Evolutionary conservation across 2,888 invertebrate genomes (phyloP).

Genomic region (Vesta saturnalis): DNA sequence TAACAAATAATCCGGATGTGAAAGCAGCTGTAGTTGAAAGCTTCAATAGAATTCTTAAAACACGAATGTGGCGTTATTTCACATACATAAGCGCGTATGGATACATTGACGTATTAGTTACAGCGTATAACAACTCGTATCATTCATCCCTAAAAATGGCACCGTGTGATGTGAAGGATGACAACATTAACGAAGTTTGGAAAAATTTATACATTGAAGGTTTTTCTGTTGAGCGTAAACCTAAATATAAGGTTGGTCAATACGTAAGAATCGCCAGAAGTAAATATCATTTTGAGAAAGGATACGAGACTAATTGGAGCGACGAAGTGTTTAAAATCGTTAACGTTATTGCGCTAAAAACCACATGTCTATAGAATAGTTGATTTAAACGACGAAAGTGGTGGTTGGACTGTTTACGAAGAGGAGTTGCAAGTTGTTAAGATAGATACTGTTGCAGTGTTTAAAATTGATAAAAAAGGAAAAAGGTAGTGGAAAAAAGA

Average conservation of each 20-base stretch:
- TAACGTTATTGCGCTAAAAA: slow-evolving; percentile 32
- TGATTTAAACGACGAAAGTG: neutral
- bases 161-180: slow-evolving; percentile 15
- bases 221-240: slow-evolving; percentile 18
- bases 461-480: neutral
- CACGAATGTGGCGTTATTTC: too few relatives aligned
- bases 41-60: slow-evolving; percentile 10
- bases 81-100: slow-evolving; percentile 28
- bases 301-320: slow-evolving; percentile 42
- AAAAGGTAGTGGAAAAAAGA: slow-evolving; percentile 11
- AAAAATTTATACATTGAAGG: slow-evolving; percentile 28
- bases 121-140: slow-evolving; percentile 44
- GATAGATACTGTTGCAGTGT: slow-evolving; percentile 22
- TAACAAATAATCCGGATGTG: too few relatives aligned
- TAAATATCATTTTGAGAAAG: slow-evolving; percentile 44
- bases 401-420: slow-evolving; percentile 37
- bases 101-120: slow-evolving; percentile 47
- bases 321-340: slow-evolving; percentile 46
- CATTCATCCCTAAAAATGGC: slow-evolving; percentile 42
- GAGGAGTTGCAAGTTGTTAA: too few relatives aligned
- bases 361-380: slow-evolving; percentile 43
- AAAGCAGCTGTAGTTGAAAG: too few relatives aligned
- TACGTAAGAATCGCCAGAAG: slow-evolving; percentile 15
- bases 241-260: slow-evolving; percentile 31
- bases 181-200: neutral